Conservation (phyloP, 2,888 invertebrate genomes). For the Pogonocherus hispidulus region DNA sequence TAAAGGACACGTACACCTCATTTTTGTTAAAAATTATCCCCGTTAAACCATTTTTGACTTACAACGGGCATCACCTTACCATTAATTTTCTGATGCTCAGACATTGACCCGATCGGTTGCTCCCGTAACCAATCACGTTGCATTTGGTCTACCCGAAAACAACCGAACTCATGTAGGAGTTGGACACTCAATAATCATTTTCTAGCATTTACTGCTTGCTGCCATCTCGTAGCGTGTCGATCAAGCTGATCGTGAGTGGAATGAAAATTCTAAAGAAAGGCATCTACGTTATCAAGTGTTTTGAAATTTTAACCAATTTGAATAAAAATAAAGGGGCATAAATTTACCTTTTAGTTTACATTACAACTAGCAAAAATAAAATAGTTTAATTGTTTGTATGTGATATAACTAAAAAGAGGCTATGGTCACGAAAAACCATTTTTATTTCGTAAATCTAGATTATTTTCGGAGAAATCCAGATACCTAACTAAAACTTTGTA, state of each 20-base stretch:
- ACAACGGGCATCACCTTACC: constrained; percentile 71
- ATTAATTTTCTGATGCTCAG: constrained; percentile 74
- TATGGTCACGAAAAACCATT: too few species aligned
- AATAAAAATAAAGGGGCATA: too few species aligned
- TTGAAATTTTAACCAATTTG: too few species aligned
- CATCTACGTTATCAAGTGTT: too few species aligned
- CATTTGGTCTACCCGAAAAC: constrained; percentile 49
- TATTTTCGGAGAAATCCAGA: too few species aligned
- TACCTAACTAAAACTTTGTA: too few species aligned
- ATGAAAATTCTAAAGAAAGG: not conserved
- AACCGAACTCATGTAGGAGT: constrained; percentile 46
- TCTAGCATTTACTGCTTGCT: constrained; percentile 20
- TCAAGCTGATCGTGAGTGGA: not conserved
- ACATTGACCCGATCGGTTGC: constrained; percentile 79
- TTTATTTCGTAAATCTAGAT: too few species aligned
- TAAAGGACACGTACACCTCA: constrained; percentile 63
- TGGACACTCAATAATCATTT: constrained; percentile 56
- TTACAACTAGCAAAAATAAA: too few species aligned
- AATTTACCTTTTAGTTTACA: too few species aligned
- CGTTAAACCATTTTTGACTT: constrained; percentile 74
- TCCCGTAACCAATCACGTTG: constrained; percentile 73
- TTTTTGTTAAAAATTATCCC: constrained; percentile 59
- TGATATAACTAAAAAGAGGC: too few species aligned
- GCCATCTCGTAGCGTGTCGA: constrained; percentile 24
- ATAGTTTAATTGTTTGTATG: too few species aligned